Conservation (phyloP, 2,888 invertebrate species). For the Drosophila fungiperda region DNA sequence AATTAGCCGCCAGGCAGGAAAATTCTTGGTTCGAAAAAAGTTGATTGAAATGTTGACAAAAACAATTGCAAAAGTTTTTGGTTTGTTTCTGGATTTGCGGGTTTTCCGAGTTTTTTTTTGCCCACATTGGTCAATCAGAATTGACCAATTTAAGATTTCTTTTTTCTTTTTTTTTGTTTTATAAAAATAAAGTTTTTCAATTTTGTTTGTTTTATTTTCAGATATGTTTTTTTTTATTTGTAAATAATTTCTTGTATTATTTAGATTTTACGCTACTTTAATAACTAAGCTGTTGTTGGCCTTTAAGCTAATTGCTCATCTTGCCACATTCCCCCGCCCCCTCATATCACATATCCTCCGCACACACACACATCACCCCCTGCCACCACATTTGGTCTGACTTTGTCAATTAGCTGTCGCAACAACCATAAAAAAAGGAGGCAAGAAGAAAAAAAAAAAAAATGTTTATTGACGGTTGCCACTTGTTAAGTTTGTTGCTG, state of each 20-base stretch:
- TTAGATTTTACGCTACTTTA: background rate
- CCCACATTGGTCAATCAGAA: slow-evolving; percentile 43
- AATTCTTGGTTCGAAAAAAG: slow-evolving; percentile 11
- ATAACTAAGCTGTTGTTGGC: background rate
- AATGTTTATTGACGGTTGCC: slow-evolving; percentile 67
- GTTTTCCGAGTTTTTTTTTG: background rate
- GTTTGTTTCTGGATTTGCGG: background rate
- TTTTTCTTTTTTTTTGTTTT: background rate
- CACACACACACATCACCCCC: background rate
- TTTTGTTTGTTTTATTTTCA: background rate
- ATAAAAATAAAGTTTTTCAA: background rate
- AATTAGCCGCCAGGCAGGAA: slow-evolving; percentile 31
- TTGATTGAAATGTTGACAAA: slow-evolving; percentile 48
- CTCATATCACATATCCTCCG: background rate
- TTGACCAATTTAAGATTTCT: slow-evolving; percentile 27
- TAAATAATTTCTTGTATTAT: background rate
- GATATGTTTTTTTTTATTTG: background rate
- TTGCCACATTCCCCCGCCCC: background rate
- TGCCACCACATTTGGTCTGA: slow-evolving; percentile 14
- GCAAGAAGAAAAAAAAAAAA: slow-evolving; percentile 10
- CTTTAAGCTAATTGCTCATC: slow-evolving; percentile 32
- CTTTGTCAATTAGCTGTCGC: slow-evolving; percentile 67
- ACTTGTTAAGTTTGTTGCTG: slow-evolving; percentile 60
- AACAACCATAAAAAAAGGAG: slow-evolving; percentile 43
- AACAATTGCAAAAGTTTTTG: slow-evolving; percentile 32